Percentiles rank a stretch among this genome's conserved stretches.
These are phyloP conservation scores for Amphilophus citrinellus DNA, from an alignment of 2,113 vertebrate species.

Conservation along the genomic window DNA sequence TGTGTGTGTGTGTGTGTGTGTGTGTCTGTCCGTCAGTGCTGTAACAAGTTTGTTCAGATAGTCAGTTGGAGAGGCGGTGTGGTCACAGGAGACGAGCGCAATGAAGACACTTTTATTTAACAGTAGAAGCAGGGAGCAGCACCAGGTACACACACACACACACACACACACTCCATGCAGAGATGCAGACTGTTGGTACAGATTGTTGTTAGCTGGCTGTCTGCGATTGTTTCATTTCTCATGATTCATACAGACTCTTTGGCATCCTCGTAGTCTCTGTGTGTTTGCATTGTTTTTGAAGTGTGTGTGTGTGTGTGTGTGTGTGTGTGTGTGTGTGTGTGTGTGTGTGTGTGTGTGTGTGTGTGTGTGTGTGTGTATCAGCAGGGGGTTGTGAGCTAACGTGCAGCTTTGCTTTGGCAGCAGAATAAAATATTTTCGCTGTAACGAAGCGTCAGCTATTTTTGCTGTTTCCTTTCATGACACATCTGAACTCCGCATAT, in stretches of 20 bases:
- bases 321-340: background rate
- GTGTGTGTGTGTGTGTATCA: background rate
- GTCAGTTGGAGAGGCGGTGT: slow-evolving; percentile 7
- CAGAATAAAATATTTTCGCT: background rate
- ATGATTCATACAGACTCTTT: slow-evolving; percentile 19
- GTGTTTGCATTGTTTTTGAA: background rate
- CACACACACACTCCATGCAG: slow-evolving; percentile 1
- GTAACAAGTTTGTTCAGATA: slow-evolving; percentile 2
- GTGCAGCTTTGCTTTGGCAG: slow-evolving; percentile 18
- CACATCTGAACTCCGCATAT: background rate
- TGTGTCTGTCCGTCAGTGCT: slow-evolving; percentile 1
- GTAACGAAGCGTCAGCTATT: background rate
- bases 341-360: background rate
- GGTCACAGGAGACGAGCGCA: slow-evolving; percentile 31
- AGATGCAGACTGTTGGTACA: background rate
- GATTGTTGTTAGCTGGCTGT: slow-evolving; percentile 2
- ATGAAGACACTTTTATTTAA: slow-evolving; percentile 73
- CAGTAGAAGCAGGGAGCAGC: slow-evolving; percentile 46
- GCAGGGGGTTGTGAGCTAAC: background rate
- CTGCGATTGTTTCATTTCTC: slow-evolving; percentile 3
- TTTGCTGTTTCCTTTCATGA: background rate
- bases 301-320: background rate
- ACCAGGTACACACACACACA: slow-evolving; percentile 58
- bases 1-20: slow-evolving; percentile 1
- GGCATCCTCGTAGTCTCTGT: background rate